phyloP scores from a whole-genome alignment of 2,888 invertebrate genomes.

The Polydrusus pterygomalis region DNA sequence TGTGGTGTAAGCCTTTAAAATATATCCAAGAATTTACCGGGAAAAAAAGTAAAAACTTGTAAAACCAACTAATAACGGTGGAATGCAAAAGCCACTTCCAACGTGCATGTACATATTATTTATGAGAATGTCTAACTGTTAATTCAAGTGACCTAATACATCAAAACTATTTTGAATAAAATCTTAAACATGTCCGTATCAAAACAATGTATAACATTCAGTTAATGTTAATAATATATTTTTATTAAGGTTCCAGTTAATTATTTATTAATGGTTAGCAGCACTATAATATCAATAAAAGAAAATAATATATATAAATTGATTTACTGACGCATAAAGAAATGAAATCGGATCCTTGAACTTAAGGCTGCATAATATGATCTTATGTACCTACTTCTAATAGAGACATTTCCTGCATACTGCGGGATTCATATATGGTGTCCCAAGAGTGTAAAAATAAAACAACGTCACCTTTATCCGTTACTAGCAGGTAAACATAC shows the following conservation, averaged over 20 bases:
- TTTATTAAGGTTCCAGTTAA: conserved; percentile 30
- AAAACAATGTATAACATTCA: conserved; percentile 46
- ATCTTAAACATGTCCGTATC: conserved; percentile 25
- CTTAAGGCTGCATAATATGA: conserved; percentile 46
- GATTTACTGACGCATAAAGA: conserved; percentile 46
- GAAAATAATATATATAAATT: conserved; percentile 44
- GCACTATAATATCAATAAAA: conserved; percentile 35
- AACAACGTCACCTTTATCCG: too few relatives aligned
- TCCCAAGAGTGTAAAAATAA: background rate
- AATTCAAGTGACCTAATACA: conserved; percentile 40
- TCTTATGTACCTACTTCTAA: too few relatives aligned
- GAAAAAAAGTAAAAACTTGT: conserved; percentile 11
- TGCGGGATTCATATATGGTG: background rate
- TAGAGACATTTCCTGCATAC: conserved; percentile 45
- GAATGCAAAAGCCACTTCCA: conserved; percentile 37
- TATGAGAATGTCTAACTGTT: conserved; percentile 52
- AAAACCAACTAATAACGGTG: conserved; percentile 25
- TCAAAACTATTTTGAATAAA: conserved; percentile 47
- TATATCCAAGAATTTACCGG: conserved; percentile 1
- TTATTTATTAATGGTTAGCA: conserved; percentile 36
- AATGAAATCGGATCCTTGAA: conserved; percentile 52
- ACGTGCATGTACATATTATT: conserved; percentile 38
- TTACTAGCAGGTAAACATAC: too few relatives aligned
- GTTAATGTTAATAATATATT: conserved; percentile 29
- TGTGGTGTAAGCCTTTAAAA: background rate